These are phyloP conservation scores for Psylliodes chrysocephalus DNA, from an alignment of 2,888 invertebrate genomes.

Conservation along the genomic window DNA sequence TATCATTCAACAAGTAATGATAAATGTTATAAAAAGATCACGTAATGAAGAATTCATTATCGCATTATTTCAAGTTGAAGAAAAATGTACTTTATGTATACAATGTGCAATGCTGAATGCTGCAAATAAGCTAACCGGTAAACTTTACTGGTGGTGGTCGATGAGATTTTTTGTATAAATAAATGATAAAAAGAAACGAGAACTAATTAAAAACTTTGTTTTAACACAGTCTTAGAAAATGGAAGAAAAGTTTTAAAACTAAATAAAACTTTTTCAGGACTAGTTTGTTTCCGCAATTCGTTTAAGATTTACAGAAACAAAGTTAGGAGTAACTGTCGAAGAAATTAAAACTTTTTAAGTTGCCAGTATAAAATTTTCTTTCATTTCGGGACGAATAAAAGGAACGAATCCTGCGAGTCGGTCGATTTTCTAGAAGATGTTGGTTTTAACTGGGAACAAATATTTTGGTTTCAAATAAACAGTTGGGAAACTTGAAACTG, in stretches of 20 bases:
- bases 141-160: too few relatives aligned
- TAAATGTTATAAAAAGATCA: too few relatives aligned
- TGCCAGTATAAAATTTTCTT: constrained; percentile 37
- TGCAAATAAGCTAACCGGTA: too few relatives aligned
- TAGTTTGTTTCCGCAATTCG: constrained; percentile 45
- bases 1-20: too few relatives aligned
- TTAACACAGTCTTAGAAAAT: constrained; percentile 42
- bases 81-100: too few relatives aligned
- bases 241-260: constrained; percentile 44
- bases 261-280: constrained; percentile 46
- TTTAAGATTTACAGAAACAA: constrained; percentile 42
- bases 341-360: constrained; percentile 43
- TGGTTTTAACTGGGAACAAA: constrained; percentile 27
- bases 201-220: constrained; percentile 45
- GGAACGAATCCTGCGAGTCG: neutral
- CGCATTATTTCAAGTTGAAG: too few relatives aligned
- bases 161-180: neutral
- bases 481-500: constrained; percentile 15
- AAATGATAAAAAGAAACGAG: constrained; percentile 27
- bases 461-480: constrained; percentile 32
- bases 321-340: constrained; percentile 40
- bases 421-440: constrained; percentile 4
- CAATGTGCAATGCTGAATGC: too few relatives aligned
- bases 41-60: too few relatives aligned
- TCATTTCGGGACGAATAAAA: constrained; percentile 17